These are phyloP conservation scores for Anser cygnoides DNA, from an alignment of 2,113 vertebrate species.

Conservation along the genomic window DNA sequence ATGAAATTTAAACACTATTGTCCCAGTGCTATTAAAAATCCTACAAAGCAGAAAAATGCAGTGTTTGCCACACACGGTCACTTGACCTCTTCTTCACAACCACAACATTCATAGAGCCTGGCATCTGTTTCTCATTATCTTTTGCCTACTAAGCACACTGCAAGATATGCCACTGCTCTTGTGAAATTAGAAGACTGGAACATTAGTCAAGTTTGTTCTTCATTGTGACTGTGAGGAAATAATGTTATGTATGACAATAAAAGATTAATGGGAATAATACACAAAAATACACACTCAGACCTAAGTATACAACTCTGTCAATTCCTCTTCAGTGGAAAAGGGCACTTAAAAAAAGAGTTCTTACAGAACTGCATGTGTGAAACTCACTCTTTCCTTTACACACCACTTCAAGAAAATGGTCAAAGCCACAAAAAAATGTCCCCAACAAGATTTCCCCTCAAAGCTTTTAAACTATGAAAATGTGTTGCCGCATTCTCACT, in stretches of 20 bases:
- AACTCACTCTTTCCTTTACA: not conserved
- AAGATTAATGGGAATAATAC: not conserved
- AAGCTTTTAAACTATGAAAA: not conserved
- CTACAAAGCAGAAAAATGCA: not conserved
- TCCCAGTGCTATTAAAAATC: not conserved
- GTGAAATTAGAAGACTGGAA: not conserved
- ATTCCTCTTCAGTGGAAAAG: not conserved
- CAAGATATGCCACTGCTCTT: not conserved
- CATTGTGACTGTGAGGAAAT: not conserved
- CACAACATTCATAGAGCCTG: not conserved
- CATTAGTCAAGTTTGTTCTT: not conserved
- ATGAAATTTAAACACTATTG: not conserved
- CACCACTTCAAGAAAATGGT: not conserved
- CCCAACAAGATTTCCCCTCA: not conserved
- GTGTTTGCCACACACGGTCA: not conserved
- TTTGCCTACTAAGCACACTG: not conserved
- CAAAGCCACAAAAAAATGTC: no score
- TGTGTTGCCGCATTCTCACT: not conserved
- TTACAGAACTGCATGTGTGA: not conserved
- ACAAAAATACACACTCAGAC: not conserved
- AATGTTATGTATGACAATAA: not conserved
- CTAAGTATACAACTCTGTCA: not conserved
- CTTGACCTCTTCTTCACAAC: not conserved
- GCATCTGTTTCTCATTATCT: not conserved
- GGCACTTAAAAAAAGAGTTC: not conserved